Conservation (phyloP, 2,797 vertebrate species). For the Onychomys arenicola region DNA sequence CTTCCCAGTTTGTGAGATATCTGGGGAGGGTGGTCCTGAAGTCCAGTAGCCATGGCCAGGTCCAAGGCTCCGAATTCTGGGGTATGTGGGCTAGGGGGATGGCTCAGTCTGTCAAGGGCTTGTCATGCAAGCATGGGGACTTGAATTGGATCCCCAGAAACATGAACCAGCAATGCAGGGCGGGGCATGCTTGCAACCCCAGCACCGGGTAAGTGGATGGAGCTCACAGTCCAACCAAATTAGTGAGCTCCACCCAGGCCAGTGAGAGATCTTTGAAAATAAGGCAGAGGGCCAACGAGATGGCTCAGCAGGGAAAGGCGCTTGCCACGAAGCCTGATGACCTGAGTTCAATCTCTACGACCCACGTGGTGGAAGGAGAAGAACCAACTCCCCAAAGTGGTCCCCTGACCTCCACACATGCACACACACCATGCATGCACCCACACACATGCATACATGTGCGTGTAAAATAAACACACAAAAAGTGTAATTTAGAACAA, state of each 20-base stretch:
- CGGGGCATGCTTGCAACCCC: not conserved
- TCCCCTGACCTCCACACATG: not conserved
- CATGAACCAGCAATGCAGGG: not conserved
- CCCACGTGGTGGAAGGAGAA: not conserved
- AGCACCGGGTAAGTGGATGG: not conserved
- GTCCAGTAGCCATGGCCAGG: not conserved
- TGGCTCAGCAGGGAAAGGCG: not conserved
- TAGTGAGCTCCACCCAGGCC: no score
- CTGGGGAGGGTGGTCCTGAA: not conserved
- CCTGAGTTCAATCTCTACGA: not conserved
- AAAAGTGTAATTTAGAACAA: not conserved
- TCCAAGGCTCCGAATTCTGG: not conserved
- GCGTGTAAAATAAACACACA: not conserved
- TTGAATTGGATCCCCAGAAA: not conserved
- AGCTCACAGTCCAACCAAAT: not conserved
- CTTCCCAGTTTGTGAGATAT: not conserved
- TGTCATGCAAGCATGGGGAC: not conserved
- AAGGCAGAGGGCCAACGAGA: not conserved
- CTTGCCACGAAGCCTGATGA: not conserved
- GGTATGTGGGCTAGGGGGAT: not conserved
- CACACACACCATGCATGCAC: not conserved
- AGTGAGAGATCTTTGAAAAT: not conserved
- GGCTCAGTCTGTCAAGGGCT: not conserved
- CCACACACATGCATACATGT: not conserved
- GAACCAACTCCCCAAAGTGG: not conserved